phyloP scores from a whole-genome alignment of 1,140 invertebrate species.

The Reticulitermes speratus region DNA sequence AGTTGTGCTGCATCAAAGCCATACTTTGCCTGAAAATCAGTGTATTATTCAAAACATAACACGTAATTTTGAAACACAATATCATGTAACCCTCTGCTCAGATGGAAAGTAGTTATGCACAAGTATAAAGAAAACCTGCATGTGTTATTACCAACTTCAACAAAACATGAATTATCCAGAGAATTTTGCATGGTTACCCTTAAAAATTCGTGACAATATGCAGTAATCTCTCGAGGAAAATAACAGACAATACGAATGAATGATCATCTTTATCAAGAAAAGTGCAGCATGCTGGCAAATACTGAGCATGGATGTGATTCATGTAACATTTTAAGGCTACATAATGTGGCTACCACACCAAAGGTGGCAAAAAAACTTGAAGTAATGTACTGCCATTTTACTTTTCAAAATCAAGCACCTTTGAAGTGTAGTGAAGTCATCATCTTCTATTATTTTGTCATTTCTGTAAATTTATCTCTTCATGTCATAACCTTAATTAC shows the following conservation, averaged over 20 bases:
- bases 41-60: too few relatives aligned
- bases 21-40: too few relatives aligned
- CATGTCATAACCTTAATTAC: neutral
- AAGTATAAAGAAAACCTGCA: neutral
- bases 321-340: neutral
- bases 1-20: too few relatives aligned
- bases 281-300: neutral
- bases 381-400: neutral
- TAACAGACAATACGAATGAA: constrained; percentile 1
- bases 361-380: neutral
- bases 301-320: neutral
- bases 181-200: neutral
- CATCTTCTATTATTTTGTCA: neutral
- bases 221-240: neutral
- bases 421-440: neutral
- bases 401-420: constrained; percentile 4
- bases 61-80: neutral
- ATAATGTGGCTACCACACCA: neutral
- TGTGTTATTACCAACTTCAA: neutral
- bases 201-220: neutral
- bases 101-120: neutral
- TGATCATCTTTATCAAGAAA: neutral
- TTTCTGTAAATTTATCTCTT: neutral
- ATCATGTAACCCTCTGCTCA: neutral
- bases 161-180: constrained; percentile 7